Evolutionary conservation across 2,797 vertebrate species (phyloP), one percentile per base, ranked within the genome.

Genomic region (Lagocephalus sceleratus): DNA sequence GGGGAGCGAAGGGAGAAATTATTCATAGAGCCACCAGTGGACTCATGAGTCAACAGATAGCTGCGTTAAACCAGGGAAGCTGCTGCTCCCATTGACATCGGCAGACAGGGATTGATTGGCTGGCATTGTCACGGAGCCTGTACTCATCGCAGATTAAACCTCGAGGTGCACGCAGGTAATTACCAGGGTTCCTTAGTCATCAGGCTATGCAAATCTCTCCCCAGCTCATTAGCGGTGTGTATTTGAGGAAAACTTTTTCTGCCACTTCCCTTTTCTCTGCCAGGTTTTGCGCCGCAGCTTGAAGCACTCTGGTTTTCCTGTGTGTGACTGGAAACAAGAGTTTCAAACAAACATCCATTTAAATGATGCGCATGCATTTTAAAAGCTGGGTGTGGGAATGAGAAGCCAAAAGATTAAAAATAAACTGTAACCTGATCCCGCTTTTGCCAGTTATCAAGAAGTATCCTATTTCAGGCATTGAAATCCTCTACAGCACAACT

Each of bases 111-210:
- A 76, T 47, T 51, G 73, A 78, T 61, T 72, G 54, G 47, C 76
- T 76, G 73, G 32, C 63, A 74, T 79, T 79, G 71, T 66, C 79
- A 76, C 69, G 62, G 72, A 51, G 79, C 54, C 75, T 29, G 49
- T 63, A 68, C 73, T 48, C 58, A 84, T 81, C 66, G 52, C 62
- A 76, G 62, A 83, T 75, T 71, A 85, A 88, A 76, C 62, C 77
- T 68, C 50, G 48, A 78, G 68, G 61, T 77, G 63, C 65, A 73
- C 47, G 45, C 12, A 41, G 51, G 66, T 85, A 87, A 88, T 89
- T 87, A 76, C 63, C 71, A 60, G 73, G 68, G 57, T 88, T 89
- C 87, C 75, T 71, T 81, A 73, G 71, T 87, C 76, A 82, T 80
- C 74, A 76, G 68, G 62, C 42, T 74, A 66, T 68, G 62, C 71